Percentiles rank a stretch among this genome's conserved stretches.
Evolutionary conservation across 2,888 invertebrate genomes (phyloP).

Genomic region (Anorthoa munda): DNA sequence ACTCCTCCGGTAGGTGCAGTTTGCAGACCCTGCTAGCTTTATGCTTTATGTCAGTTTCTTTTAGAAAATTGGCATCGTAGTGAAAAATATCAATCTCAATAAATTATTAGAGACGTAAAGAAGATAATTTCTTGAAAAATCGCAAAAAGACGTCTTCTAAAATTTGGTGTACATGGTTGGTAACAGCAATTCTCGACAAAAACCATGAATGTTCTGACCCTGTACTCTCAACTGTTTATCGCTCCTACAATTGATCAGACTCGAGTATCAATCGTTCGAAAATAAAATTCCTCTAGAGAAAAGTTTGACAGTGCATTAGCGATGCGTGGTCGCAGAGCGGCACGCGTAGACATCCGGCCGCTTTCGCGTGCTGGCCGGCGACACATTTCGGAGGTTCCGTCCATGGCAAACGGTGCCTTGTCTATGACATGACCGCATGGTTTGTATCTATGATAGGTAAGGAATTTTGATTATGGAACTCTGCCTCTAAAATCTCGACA

Average conservation of each 20-base stretch:
- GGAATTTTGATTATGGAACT: neutral
- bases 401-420: slow-evolving; percentile 11
- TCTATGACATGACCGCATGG: slow-evolving; percentile 1
- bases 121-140: neutral
- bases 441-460: neutral
- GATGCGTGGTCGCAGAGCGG: slow-evolving; percentile 80
- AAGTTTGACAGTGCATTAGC: slow-evolving; percentile 86
- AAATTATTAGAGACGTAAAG: neutral
- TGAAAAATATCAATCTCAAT: neutral
- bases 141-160: neutral
- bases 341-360: slow-evolving; percentile 85
- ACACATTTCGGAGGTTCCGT: slow-evolving; percentile 61
- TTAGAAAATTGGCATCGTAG: no score
- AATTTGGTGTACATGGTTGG: no score
- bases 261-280: slow-evolving; percentile 71
- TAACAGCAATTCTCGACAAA: neutral
- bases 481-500: no score
- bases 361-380: slow-evolving; percentile 78
- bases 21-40: no score
- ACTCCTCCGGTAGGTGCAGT: no score
- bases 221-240: neutral
- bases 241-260: neutral
- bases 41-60: no score
- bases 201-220: neutral
- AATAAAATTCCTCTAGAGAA: slow-evolving; percentile 85